phyloP scores from a whole-genome alignment of 1,140 invertebrate species.

The Semibalanus balanoides region DNA sequence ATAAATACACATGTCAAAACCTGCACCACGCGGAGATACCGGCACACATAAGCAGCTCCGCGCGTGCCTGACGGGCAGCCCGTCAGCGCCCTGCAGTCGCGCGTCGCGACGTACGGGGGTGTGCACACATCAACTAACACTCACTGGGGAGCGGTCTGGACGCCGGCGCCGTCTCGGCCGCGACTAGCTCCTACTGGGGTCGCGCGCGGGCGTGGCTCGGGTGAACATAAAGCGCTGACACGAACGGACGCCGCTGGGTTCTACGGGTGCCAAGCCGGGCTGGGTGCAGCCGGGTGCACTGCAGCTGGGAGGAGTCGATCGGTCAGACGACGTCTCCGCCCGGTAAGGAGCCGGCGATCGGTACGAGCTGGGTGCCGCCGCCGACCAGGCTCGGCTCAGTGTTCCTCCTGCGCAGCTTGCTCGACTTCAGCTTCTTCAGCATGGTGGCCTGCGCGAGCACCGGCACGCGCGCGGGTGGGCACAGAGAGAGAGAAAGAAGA shows the following conservation, averaged over 20 bases:
- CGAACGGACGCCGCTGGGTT: no score
- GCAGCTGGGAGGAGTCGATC: no score
- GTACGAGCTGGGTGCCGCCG: neutral
- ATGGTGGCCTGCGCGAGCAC: conserved; percentile 21
- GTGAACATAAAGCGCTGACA: no score
- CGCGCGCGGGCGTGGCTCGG: no score
- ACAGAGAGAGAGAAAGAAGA: conserved; percentile 1
- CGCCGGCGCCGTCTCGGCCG: no score
- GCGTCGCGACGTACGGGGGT: no score
- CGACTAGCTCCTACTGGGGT: neutral
- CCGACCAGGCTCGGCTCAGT: conserved; percentile 19
- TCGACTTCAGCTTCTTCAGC: conserved; percentile 24
- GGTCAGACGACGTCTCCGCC: neutral
- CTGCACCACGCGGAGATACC: neutral
- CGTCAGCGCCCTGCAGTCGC: neutral
- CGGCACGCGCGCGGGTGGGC: no score
- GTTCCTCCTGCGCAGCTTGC: conserved; percentile 21
- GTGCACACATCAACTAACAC: neutral
- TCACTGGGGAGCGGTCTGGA: neutral
- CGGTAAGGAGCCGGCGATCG: neutral
- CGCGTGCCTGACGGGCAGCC: no score
- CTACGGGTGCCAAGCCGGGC: no score
- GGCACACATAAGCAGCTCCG: neutral
- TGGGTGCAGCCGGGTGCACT: no score
- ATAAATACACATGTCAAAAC: neutral